These are phyloP conservation scores for Laspeyria flexula DNA, from an alignment of 2,888 invertebrate species.

Conservation along the genomic window DNA sequence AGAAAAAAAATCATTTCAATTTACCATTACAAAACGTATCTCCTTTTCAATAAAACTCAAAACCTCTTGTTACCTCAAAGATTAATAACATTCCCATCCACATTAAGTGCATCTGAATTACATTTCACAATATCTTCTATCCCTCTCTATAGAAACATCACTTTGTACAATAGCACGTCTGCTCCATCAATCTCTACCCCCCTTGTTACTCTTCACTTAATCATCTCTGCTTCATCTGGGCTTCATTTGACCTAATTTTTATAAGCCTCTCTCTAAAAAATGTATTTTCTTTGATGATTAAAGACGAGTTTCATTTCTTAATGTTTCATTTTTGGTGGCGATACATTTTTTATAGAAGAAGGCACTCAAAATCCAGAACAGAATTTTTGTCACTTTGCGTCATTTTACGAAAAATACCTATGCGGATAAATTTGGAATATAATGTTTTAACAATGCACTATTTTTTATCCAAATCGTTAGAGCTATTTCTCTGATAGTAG, in stretches of 20 bases:
- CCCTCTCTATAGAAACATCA: conserved; percentile 19
- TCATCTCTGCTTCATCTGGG: conserved; percentile 32
- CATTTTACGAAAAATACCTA: too few species aligned
- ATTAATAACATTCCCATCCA: conserved; percentile 6
- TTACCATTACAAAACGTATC: not conserved
- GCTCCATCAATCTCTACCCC: conserved; percentile 37
- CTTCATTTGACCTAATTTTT: conserved; percentile 43
- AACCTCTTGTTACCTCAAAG: not conserved
- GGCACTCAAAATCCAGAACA: too few species aligned
- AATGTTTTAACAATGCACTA: too few species aligned
- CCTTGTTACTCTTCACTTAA: conserved; percentile 38
- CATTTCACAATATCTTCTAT: conserved; percentile 3
- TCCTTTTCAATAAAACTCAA: not conserved
- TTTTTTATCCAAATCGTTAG: too few species aligned
- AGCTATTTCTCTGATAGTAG: too few species aligned
- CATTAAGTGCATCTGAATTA: conserved; percentile 12
- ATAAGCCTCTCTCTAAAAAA: conserved; percentile 19
- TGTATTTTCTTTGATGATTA: conserved; percentile 25
- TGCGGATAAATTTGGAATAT: too few species aligned
- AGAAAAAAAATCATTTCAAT: too few species aligned
- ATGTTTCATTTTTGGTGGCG: too few species aligned
- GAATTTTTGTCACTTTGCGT: too few species aligned
- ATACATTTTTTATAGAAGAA: too few species aligned
- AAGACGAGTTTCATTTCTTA: too few species aligned
- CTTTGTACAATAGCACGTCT: conserved; percentile 34